Conservation (phyloP, 2,888 invertebrate genomes). For the Teleiodes luculella region DNA sequence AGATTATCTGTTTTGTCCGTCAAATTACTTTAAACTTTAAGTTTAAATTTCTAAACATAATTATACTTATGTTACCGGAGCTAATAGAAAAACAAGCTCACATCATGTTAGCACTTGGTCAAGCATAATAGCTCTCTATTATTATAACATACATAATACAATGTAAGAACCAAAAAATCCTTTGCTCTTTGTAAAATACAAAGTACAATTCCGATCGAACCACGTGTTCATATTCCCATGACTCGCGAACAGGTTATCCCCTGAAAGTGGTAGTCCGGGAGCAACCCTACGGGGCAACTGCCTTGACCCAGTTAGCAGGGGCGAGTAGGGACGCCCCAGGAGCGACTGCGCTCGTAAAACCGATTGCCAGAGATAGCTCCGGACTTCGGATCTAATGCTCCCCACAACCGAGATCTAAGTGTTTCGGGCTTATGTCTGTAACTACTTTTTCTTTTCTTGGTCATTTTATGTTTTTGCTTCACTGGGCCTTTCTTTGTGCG, state of each 20-base stretch:
- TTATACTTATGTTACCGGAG: too few species aligned
- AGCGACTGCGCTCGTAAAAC: conserved; percentile 3
- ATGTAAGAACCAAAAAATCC: too few species aligned
- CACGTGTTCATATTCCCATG: too few species aligned
- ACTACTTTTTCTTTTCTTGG: not conserved
- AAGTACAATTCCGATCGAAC: too few species aligned
- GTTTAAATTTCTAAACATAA: too few species aligned
- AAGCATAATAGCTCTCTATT: not conserved
- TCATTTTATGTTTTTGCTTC: not conserved
- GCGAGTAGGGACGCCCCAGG: not conserved
- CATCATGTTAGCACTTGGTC: too few species aligned
- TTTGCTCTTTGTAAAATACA: too few species aligned
- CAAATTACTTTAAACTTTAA: too few species aligned
- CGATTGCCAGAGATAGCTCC: conserved; percentile 5
- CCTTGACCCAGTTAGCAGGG: conserved; percentile 6
- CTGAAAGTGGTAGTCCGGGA: not conserved
- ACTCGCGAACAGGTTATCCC: not conserved
- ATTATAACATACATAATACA: not conserved
- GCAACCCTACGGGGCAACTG: not conserved
- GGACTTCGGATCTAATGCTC: conserved; percentile 7
- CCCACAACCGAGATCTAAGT: not conserved
- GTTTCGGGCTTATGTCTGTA: not conserved
- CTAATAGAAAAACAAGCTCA: too few species aligned
- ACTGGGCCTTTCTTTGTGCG: too few species aligned
- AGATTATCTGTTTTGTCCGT: too few species aligned